Percentiles rank a stretch among this genome's conserved stretches.
phyloP scores from a whole-genome alignment of 2,113 vertebrate species.

The Scomber japonicus region DNA sequence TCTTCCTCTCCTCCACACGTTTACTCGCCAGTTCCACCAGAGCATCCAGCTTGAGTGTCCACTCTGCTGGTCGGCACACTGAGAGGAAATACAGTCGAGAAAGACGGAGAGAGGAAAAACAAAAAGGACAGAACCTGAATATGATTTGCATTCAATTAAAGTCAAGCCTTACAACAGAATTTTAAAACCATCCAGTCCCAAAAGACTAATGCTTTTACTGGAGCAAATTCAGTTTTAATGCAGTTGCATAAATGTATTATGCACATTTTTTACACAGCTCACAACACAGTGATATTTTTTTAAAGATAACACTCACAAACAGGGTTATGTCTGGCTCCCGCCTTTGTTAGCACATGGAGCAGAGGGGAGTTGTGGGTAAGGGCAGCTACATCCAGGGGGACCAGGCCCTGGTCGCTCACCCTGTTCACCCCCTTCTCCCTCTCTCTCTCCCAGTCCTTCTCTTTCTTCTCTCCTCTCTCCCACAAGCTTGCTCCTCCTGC shows the following conservation, averaged over 20 bases:
- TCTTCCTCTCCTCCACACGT: slow-evolving; percentile 74
- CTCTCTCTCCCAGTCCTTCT: slow-evolving; percentile 70
- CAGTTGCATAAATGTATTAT: no score
- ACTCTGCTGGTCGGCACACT: slow-evolving; percentile 79
- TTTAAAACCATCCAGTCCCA: not conserved
- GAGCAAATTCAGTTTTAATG: no score
- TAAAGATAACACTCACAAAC: slow-evolving; percentile 73
- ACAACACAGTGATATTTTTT: slow-evolving; percentile 3
- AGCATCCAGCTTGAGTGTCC: slow-evolving; percentile 78
- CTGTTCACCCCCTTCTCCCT: slow-evolving; percentile 80
- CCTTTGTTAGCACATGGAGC: slow-evolving; percentile 81
- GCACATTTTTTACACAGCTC: no score
- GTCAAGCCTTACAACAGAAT: not conserved
- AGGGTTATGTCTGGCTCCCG: slow-evolving; percentile 83
- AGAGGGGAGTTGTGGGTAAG: slow-evolving; percentile 84
- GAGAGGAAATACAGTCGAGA: not conserved
- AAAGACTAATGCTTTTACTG: no score
- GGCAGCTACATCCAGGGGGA: slow-evolving; percentile 83
- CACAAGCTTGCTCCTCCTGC: slow-evolving; percentile 60
- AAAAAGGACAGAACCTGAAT: not conserved
- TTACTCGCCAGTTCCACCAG: slow-evolving; percentile 78
- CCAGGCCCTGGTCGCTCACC: slow-evolving; percentile 82
- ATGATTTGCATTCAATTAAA: slow-evolving; percentile 19
- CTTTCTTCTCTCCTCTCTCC: slow-evolving; percentile 74
- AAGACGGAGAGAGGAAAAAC: not conserved